phyloP scores from a whole-genome alignment of 2,888 invertebrate genomes.

The Cistogaster globosa region DNA sequence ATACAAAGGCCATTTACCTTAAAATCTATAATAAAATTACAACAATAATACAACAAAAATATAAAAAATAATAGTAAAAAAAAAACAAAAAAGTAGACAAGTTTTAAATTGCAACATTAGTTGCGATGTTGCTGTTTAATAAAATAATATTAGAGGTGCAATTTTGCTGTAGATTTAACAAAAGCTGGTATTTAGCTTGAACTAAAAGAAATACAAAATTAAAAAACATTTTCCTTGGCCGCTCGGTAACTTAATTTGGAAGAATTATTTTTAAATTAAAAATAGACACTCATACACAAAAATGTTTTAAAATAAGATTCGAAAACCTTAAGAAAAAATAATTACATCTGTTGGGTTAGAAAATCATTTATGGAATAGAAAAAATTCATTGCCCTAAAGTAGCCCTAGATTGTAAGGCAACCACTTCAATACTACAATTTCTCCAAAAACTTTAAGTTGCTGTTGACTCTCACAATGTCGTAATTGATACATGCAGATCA shows the following conservation, averaged over 20 bases:
- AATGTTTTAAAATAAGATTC: too few species aligned
- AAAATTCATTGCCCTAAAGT: too few species aligned
- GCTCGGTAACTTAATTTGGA: neutral
- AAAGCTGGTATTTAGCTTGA: neutral
- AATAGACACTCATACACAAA: too few species aligned
- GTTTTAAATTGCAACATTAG: conserved; percentile 12
- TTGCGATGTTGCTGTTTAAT: conserved; percentile 3
- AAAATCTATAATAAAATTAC: conserved; percentile 6
- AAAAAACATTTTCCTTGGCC: neutral
- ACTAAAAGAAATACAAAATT: neutral
- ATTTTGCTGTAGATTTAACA: conserved; percentile 6
- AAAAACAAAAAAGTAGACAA: conserved; percentile 19
- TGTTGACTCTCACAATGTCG: too few species aligned
- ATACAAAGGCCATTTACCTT: conserved; percentile 43
- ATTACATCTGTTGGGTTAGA: too few species aligned
- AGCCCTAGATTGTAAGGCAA: too few species aligned
- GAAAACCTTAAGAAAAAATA: too few species aligned
- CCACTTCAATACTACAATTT: too few species aligned
- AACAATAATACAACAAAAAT: conserved; percentile 1
- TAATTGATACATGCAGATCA: too few species aligned
- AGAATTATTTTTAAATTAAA: neutral
- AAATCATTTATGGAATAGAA: too few species aligned
- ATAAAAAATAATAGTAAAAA: conserved; percentile 1
- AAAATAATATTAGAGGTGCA: conserved; percentile 12
- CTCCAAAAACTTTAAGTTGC: too few species aligned